A percentile compares a stretch with the other conserved stretches of the same genome.
phyloP scores from a whole-genome alignment of 2,888 invertebrate species.

The Zaprionus obscuricornis region DNA sequence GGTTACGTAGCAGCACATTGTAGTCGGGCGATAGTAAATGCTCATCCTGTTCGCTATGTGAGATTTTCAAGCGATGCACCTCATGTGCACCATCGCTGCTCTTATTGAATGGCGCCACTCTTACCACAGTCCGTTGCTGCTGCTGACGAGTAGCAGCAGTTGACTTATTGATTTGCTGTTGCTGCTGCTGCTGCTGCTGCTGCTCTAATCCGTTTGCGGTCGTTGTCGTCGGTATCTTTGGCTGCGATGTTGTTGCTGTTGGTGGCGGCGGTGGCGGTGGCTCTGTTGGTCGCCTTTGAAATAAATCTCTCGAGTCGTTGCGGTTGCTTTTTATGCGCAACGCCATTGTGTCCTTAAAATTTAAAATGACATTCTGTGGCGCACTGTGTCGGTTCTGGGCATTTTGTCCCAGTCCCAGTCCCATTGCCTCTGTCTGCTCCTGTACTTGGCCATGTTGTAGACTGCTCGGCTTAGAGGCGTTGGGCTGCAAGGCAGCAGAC shows the following conservation, averaged over 20 bases:
- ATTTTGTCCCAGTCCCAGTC: constrained; percentile 77
- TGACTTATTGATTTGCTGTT: constrained; percentile 83
- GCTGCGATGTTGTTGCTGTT: constrained; percentile 59
- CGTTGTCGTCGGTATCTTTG: constrained; percentile 2
- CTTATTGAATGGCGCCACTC: constrained; percentile 83
- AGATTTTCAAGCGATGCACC: constrained; percentile 85
- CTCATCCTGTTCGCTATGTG: constrained; percentile 84
- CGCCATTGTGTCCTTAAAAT: constrained; percentile 91
- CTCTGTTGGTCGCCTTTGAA: constrained; percentile 84
- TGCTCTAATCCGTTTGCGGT: constrained; percentile 70
- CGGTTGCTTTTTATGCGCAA: constrained; percentile 87
- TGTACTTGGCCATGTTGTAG: constrained; percentile 10
- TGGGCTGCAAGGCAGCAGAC: constrained; percentile 58
- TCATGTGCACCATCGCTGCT: constrained; percentile 79
- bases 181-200: constrained; percentile 45
- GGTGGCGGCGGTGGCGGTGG: constrained; percentile 84
- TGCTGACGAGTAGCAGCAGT: constrained; percentile 21
- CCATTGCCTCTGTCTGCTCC: constrained; percentile 17
- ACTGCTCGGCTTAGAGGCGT: constrained; percentile 33
- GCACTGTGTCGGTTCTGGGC: constrained; percentile 27
- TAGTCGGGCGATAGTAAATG: constrained; percentile 28
- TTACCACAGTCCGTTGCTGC: constrained; percentile 83
- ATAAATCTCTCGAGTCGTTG: constrained; percentile 87
- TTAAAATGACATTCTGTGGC: constrained; percentile 77
- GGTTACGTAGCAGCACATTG: constrained; percentile 32